Evolutionary conservation across 2,113 vertebrate genomes (phyloP), one percentile per base, ranked within the genome.

Genomic region (Nestor notabilis): DNA sequence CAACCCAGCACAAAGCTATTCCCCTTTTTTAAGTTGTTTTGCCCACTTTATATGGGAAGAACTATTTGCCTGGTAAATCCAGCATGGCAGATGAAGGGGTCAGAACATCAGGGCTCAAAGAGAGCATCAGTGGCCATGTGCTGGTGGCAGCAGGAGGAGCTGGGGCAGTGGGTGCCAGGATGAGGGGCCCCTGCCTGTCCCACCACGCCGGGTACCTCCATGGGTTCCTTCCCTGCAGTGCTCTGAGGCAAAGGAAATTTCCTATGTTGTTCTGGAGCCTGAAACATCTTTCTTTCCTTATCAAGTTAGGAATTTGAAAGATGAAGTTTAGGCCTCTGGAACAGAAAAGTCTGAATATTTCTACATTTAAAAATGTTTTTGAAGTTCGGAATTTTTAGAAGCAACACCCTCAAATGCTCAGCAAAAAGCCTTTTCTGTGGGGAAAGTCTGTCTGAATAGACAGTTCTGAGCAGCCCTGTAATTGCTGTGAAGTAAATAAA

Each of bases 401-500:
- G 60, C 16, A 55, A 66, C 92, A 10, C 76, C 58, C 80, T 27
- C 76, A 69, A 78, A 94, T 21, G 50, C 58, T 78, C 77, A 56
- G 80, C 0, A 0, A 50, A 84, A 84, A 93, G n/a, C 33, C n/a
- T 92, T 81, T 84, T 87, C 87, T 50, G 17, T 76, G 69, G 87
- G 93, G 93, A 91, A 91, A 87, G 89, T 71, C 71, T 77, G 46
- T 75, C 12, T 2, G 77, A 68, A 64, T 10, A 96, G 81, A 52
- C 61, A 93, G 72, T 23, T 79, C 89, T 53, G 56, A 94, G 52
- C 83, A 81, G 37, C 13, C 29, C 90, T 53, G 86, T 89, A 87
- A 93, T 87, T 92, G 90, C 77, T 18, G 1, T n/a, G 90, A 87
- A 83, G 90, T 84, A 93, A 96, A 96, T 76, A 95, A 96, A 89